phyloP scores from a whole-genome alignment of 2,113 vertebrate genomes.

The Neolamprologus modestus region DNA sequence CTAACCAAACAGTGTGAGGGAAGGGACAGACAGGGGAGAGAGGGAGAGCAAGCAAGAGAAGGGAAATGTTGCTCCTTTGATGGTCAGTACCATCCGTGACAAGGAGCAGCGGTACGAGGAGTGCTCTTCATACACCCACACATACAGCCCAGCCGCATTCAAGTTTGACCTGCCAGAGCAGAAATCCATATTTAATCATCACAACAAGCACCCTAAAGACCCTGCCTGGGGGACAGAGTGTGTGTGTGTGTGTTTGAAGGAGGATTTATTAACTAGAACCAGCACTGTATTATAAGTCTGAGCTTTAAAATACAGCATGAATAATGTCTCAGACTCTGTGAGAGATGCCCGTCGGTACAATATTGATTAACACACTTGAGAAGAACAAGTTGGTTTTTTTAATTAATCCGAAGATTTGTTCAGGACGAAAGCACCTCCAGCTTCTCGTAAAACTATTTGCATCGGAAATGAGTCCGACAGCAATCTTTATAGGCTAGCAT shows the following conservation, averaged over 20 bases:
- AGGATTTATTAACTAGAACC: neutral
- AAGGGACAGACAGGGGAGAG: neutral
- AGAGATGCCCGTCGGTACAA: neutral
- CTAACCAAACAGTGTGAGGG: neutral
- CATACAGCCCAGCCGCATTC: neutral
- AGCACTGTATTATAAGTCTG: neutral
- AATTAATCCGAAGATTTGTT: neutral
- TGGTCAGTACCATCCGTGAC: neutral
- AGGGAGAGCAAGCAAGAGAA: neutral
- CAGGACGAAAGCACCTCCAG: neutral
- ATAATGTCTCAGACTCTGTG: neutral
- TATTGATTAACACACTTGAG: neutral
- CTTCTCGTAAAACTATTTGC: neutral
- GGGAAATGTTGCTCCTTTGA: neutral
- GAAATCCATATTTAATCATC: constrained; percentile 32
- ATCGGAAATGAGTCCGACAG: neutral
- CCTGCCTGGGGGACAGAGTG: neutral
- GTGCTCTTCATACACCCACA: neutral
- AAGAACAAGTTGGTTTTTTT: neutral
- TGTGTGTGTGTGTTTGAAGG: neutral
- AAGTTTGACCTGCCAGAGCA: neutral
- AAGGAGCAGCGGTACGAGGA: neutral
- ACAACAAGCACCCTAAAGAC: neutral
- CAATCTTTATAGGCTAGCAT: neutral
- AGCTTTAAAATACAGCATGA: neutral